A percentile compares a stretch with the other conserved stretches of the same genome.
These are phyloP conservation scores for Phyllopteryx taeniolatus DNA, from an alignment of 2,113 vertebrate species.

Conservation along the genomic window DNA sequence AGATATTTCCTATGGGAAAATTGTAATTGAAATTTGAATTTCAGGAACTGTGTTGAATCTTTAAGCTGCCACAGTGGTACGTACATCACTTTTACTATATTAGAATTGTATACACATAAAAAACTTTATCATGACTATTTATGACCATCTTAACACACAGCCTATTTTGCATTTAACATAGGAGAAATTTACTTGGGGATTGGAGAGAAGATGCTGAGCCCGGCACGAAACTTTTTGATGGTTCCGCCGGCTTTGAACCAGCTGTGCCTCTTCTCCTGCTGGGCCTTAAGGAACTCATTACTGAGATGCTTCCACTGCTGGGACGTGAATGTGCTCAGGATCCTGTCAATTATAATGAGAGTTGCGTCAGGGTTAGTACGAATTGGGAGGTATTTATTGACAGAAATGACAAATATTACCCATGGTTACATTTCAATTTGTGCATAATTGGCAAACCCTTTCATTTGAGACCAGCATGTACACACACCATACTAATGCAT, in stretches of 20 bases:
- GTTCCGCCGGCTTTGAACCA: slow-evolving; percentile 98
- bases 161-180: neutral
- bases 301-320: slow-evolving; percentile 99
- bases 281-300: slow-evolving; percentile 97
- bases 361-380: neutral
- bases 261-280: slow-evolving; percentile 97
- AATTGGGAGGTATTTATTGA: no score
- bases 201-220: slow-evolving; percentile 98
- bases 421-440: neutral
- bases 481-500: no score
- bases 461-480: neutral
- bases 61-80: no score
- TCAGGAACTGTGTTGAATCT: no score
- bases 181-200: slow-evolving; percentile 86
- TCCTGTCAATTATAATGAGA: slow-evolving; percentile 70
- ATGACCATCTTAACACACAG: neutral
- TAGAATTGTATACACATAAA: no score
- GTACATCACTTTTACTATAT: no score
- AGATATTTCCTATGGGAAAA: no score
- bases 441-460: neutral
- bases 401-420: neutral
- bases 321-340: slow-evolving; percentile 94
- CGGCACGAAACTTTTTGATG: slow-evolving; percentile 97
- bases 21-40: no score
- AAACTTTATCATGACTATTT: no score